phyloP scores from a whole-genome alignment of 2,113 vertebrate genomes.

The Pica pica region DNA sequence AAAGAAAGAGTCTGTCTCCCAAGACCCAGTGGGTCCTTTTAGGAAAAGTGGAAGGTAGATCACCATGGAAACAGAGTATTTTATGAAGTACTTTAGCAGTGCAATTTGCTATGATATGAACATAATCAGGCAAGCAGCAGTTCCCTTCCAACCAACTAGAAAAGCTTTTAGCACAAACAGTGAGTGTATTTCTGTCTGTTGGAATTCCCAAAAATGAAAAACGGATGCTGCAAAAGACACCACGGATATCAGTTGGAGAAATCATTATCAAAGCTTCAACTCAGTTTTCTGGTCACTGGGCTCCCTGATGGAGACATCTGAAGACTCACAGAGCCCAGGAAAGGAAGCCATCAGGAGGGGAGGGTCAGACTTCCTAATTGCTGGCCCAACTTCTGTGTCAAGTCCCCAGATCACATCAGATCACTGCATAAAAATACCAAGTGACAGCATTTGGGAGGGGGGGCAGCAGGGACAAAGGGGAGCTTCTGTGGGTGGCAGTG shows the following conservation, averaged over 20 bases:
- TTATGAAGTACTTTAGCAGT: background rate
- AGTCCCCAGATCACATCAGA: background rate
- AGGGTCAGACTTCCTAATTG: background rate
- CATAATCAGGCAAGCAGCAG: background rate
- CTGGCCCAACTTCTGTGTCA: background rate
- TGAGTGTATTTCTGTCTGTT: background rate
- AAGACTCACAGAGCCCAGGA: background rate
- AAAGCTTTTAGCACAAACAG: background rate
- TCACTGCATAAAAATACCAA: background rate
- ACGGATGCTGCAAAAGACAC: background rate
- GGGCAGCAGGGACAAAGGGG: background rate
- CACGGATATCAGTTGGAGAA: accelerated
- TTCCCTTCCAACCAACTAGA: background rate
- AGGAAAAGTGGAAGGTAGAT: background rate
- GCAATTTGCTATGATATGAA: background rate
- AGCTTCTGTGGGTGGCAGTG: background rate
- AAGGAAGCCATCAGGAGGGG: background rate
- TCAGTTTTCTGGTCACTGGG: background rate
- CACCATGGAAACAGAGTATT: constrained; percentile 9
- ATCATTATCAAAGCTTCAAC: background rate
- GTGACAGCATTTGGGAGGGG: background rate
- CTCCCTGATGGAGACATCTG: background rate
- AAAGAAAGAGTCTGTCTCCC: background rate
- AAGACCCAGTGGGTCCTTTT: background rate
- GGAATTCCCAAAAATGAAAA: background rate